A percentile compares a stretch with the other conserved stretches of the same genome.
These are phyloP conservation scores for Nesoenas mayeri DNA, from an alignment of 2,113 vertebrate genomes.

Conservation along the genomic window DNA sequence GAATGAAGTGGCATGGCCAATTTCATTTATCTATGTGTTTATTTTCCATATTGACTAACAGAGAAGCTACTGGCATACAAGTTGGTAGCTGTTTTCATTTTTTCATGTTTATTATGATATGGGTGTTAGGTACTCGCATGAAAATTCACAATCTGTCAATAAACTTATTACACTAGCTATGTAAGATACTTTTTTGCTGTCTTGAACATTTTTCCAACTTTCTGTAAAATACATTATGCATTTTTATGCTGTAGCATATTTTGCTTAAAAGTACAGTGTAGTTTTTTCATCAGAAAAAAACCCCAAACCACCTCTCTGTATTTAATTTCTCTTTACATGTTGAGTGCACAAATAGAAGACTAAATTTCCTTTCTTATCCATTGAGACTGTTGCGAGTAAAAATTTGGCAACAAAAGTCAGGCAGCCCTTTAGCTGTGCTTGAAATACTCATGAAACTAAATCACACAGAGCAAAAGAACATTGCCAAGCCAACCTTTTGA, in stretches of 20 bases:
- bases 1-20: not conserved
- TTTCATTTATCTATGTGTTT: not conserved
- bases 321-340: constrained; percentile 26
- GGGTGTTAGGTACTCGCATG: not conserved
- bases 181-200: constrained; percentile 30
- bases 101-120: not conserved
- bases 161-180: not conserved
- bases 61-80: not conserved
- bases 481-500: not conserved
- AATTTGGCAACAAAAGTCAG: constrained; percentile 46
- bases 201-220: constrained; percentile 30
- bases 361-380: constrained; percentile 29
- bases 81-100: not conserved
- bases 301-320: not conserved
- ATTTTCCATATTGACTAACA: not conserved
- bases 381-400: constrained; percentile 31
- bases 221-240: constrained; percentile 12
- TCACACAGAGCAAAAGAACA: not conserved
- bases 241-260: constrained; percentile 46
- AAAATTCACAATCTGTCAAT: not conserved
- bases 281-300: not conserved
- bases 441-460: constrained; percentile 61
- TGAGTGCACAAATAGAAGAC: constrained; percentile 19
- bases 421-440: constrained; percentile 38
- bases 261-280: constrained; percentile 13